Conservation (phyloP, 92 coral and sea anemone species). For the Hydrozoanthus gracilis region DNA sequence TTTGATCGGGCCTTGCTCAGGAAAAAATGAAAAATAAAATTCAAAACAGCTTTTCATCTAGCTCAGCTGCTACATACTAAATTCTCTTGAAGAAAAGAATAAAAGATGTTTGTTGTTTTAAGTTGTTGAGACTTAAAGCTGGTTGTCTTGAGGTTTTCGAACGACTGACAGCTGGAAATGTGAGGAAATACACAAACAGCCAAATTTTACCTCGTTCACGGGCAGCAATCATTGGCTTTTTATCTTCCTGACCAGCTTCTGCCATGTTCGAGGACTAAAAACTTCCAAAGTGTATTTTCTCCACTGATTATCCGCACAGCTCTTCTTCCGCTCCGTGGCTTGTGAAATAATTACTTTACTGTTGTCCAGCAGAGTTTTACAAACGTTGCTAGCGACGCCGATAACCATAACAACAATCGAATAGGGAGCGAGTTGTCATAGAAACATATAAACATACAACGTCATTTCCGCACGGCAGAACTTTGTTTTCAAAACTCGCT, state of each 20-base stretch:
- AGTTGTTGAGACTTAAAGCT: slow-evolving; percentile 21
- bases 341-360: slow-evolving; percentile 27
- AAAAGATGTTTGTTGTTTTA: neutral
- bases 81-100: neutral
- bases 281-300: neutral
- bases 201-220: slow-evolving; percentile 73
- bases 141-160: neutral
- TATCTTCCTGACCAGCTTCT: slow-evolving; percentile 64
- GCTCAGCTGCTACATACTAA: neutral
- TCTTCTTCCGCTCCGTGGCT: slow-evolving; percentile 16
- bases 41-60: neutral
- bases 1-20: too few relatives aligned
- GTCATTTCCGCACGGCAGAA: slow-evolving; percentile 55
- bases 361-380: slow-evolving; percentile 44
- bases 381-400: slow-evolving; percentile 76
- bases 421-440: slow-evolving; percentile 43
- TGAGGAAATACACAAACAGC: neutral
- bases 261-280: slow-evolving; percentile 43
- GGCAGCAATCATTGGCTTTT: slow-evolving; percentile 76
- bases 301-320: slow-evolving; percentile 8
- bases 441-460: slow-evolving; percentile 56
- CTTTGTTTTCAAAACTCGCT: neutral
- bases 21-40: too few relatives aligned
- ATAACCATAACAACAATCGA: slow-evolving; percentile 59
- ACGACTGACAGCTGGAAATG: neutral